Evolutionary conservation across 2,888 invertebrate species (phyloP).

Genomic region (Gnatocerus cornutus): DNA sequence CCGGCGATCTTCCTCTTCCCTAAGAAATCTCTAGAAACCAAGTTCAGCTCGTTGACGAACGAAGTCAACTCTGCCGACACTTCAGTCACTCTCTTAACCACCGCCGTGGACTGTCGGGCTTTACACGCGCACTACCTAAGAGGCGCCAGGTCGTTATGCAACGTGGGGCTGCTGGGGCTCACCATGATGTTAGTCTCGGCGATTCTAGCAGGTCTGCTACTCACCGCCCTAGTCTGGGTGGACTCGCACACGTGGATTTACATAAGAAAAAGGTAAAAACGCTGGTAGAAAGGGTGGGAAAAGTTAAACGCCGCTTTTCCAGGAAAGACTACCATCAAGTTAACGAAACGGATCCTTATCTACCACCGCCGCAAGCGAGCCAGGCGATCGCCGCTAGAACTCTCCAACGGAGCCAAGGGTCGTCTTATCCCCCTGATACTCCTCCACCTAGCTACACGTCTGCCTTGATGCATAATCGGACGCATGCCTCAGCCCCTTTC

Average conservation of each 20-base stretch:
- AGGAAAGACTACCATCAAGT: constrained; percentile 87
- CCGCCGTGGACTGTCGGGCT: constrained; percentile 87
- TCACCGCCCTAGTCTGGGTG: constrained; percentile 94
- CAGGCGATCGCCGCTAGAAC: constrained; percentile 78
- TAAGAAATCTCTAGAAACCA: constrained; percentile 76
- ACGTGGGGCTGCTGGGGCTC: constrained; percentile 86
- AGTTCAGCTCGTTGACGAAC: constrained; percentile 83
- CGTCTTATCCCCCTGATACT: constrained; percentile 76
- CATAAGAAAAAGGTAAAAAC: constrained; percentile 86
- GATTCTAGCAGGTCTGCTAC: constrained; percentile 88
- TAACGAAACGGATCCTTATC: constrained; percentile 89
- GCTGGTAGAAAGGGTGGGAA: too few relatives aligned
- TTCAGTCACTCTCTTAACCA: constrained; percentile 78
- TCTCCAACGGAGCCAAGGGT: constrained; percentile 81
- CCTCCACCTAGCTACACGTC: constrained; percentile 77
- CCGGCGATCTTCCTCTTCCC: constrained; percentile 74
- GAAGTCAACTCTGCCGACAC: constrained; percentile 86
- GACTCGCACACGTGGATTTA: constrained; percentile 98
- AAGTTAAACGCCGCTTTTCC: constrained; percentile 60
- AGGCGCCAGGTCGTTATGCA: constrained; percentile 86
- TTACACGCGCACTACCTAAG: constrained; percentile 88
- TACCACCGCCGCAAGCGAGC: constrained; percentile 77
- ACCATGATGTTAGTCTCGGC: constrained; percentile 91
- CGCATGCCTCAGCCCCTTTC: constrained; percentile 67
- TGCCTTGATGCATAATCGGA: constrained; percentile 73